These are phyloP conservation scores for Oncorhynchus gorbuscha DNA, from an alignment of 2,113 vertebrate species.

Conservation along the genomic window DNA sequence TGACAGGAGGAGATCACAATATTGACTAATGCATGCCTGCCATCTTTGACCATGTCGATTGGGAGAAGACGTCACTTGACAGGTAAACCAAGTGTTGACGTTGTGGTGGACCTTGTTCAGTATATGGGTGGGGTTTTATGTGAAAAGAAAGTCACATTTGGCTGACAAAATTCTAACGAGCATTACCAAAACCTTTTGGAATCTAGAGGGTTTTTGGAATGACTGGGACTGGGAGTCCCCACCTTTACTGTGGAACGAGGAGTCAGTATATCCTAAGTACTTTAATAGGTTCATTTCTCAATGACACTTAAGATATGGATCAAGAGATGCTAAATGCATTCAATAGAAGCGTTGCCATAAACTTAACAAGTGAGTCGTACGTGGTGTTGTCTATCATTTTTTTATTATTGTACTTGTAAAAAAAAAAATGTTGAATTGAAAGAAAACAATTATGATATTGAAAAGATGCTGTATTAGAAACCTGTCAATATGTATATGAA, in stretches of 20 bases:
- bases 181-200: constrained; percentile 21
- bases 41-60: constrained; percentile 35
- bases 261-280: constrained; percentile 50
- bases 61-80: constrained; percentile 29
- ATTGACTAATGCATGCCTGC: constrained; percentile 45
- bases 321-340: constrained; percentile 61
- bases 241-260: constrained; percentile 15
- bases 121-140: constrained; percentile 9
- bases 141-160: constrained; percentile 18
- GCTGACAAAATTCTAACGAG: constrained; percentile 31
- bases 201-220: constrained; percentile 20
- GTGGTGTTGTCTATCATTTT: constrained; percentile 77
- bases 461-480: constrained; percentile 77
- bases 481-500: constrained; percentile 80
- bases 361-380: constrained; percentile 66
- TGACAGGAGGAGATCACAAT: constrained; percentile 44
- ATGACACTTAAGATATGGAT: constrained; percentile 34
- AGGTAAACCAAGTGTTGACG: constrained; percentile 1
- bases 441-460: constrained; percentile 72
- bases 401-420: constrained; percentile 71
- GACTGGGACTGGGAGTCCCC: constrained; percentile 28
- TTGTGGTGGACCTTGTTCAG: neutral
- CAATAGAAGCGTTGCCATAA: constrained; percentile 70
- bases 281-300: constrained; percentile 46
- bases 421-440: constrained; percentile 49